Base-by-base conservation (phyloP, 2,797 vertebrate genomes). In the Syngnathus acus region DNA sequence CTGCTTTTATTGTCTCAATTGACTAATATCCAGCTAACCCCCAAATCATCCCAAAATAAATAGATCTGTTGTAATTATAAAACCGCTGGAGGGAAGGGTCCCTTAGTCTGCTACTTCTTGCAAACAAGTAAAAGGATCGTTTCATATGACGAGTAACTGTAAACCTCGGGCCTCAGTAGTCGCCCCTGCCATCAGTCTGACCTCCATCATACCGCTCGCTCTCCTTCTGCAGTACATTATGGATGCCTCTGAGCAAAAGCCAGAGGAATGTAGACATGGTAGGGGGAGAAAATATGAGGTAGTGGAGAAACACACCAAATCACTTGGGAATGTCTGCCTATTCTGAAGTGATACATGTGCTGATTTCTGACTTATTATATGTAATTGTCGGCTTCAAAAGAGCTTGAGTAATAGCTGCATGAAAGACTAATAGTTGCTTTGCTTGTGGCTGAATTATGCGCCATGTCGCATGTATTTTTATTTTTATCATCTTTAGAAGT, bases 181-280 rank as follows among this genome's bases (percentile, higher is more conserved):
- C 39, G 32, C 59, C 39, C 71, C 74, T 66, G 68, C 58, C 62
- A 47, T 74, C 66, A 51, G 17, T 0, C 69, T 72, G 80, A 81
- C 79, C 80, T 78, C 73, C 71, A 67, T 70, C 75, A 65, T 45
- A 65, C 68, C 17, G 70, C 65, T 51, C 59, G 67, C 65, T 51
- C 59, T 67, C 54, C 74, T 62, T 73, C 83, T 85, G 84, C 42
- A n/a, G 66, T 78, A 70, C 80, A 80, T 84, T 84, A 82, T 65
- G 23, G 55, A 71, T 68, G 54, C 71, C 70, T 79, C 70, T 79
- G 80, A 74, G 75, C 70, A n/a, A 58, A 62, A 70, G 75, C 77
- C 77, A 82, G 74, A 84, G 84, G 83, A 86, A 88, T 85, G 79
- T 72, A 39, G 68, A 72, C 57, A 6, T 43, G 39, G 11, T 26